Evolutionary conservation across 1,140 invertebrate genomes (phyloP).

Genomic region (Panagrolaimus sp.): DNA sequence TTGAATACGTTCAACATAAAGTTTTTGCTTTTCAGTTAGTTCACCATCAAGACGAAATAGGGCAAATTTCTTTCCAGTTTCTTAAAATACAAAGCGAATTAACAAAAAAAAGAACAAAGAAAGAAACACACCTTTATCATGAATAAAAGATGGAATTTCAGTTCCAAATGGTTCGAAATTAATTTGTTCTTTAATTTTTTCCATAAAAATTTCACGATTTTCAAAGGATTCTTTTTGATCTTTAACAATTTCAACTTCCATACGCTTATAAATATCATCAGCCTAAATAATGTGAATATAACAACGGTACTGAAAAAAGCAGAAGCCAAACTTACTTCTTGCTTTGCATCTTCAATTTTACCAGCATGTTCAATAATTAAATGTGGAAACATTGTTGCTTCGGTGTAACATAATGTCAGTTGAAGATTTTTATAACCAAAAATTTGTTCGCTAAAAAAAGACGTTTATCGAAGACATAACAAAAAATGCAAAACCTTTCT

Average conservation of each 20-base stretch:
- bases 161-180: neutral
- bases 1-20: slow-evolving; percentile 67
- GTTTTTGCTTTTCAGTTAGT: neutral
- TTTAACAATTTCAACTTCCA: slow-evolving; percentile 27
- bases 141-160: neutral
- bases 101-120: no score
- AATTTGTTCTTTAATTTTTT: neutral
- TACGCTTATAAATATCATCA: slow-evolving; percentile 35
- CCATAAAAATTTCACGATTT: neutral
- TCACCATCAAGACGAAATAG: slow-evolving; percentile 4
- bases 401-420: slow-evolving; percentile 31
- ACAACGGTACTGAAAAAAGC: slow-evolving; percentile 4
- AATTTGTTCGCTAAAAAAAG: slow-evolving; percentile 36
- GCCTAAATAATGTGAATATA: slow-evolving; percentile 10
- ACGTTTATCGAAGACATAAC: slow-evolving; percentile 16
- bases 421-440: slow-evolving; percentile 42
- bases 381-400: slow-evolving; percentile 35
- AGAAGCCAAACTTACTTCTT: slow-evolving; percentile 11
- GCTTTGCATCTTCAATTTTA: neutral
- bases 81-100: no score
- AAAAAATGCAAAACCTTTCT: slow-evolving; percentile 23
- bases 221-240: slow-evolving; percentile 30
- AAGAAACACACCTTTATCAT: neutral
- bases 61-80: neutral
- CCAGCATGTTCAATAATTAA: slow-evolving; percentile 21